Conservation (phyloP, 2,797 vertebrate species). For the Heteromormyrus szaboi region DNA sequence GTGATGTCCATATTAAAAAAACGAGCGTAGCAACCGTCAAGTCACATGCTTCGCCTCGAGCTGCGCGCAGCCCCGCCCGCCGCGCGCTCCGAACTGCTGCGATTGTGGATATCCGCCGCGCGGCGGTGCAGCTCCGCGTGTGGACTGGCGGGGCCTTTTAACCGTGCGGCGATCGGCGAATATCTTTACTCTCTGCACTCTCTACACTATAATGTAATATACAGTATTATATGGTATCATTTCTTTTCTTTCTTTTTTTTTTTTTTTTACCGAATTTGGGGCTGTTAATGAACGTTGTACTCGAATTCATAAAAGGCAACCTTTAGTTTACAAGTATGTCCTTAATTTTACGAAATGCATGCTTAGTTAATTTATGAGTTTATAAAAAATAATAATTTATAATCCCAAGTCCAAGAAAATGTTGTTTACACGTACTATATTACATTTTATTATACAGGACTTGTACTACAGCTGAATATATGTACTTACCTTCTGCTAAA, state of each 20-base stretch:
- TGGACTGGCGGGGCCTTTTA: not conserved
- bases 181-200: not conserved
- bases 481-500: not conserved
- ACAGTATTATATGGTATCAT: not conserved
- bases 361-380: not conserved
- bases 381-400: not conserved
- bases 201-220: not conserved
- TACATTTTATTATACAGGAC: not conserved
- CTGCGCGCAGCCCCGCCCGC: not conserved
- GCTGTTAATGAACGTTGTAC: not conserved
- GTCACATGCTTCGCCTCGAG: not conserved
- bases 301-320: not conserved
- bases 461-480: not conserved
- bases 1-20: conserved; percentile 7
- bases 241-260: not conserved
- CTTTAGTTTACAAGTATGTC: not conserved
- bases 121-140: not conserved
- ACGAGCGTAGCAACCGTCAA: not conserved
- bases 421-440: not conserved
- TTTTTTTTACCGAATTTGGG: not conserved
- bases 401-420: not conserved
- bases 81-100: not conserved
- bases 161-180: not conserved
- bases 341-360: not conserved
- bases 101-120: not conserved